These are phyloP conservation scores for Macrotis lagotis DNA, from an alignment of 2,113 vertebrate genomes.

Conservation along the genomic window DNA sequence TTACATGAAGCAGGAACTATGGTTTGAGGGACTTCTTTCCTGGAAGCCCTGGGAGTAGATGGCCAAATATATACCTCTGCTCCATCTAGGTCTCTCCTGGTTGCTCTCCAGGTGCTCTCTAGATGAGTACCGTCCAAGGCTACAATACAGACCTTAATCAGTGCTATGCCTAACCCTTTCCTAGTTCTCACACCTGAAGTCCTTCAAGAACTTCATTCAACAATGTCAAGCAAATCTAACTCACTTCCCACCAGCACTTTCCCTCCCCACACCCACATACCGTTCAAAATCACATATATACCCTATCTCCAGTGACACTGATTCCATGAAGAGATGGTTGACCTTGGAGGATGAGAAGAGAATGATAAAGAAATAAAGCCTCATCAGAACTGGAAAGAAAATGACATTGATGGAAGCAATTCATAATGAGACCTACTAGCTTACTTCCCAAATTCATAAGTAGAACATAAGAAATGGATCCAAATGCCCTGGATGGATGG, in stretches of 20 bases:
- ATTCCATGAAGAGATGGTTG: neutral
- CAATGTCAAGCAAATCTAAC: neutral
- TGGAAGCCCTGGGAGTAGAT: neutral
- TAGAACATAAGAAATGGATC: conserved; percentile 30
- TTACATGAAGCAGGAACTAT: conserved; percentile 9
- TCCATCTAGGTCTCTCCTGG: neutral
- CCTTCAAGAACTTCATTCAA: conserved; percentile 16
- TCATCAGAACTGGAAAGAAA: conserved; percentile 17
- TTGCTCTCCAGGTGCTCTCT: neutral
- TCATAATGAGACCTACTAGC: conserved; percentile 42
- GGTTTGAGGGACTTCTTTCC: neutral
- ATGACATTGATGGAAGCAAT: conserved; percentile 21
- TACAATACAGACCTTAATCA: neutral
- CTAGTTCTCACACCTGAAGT: neutral
- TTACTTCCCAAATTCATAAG: conserved; percentile 48
- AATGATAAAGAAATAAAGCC: conserved; percentile 32
- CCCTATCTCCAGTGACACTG: neutral
- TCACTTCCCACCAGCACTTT: neutral
- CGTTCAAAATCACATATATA: neutral
- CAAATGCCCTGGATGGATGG: conserved; percentile 59
- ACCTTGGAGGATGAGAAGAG: conserved; percentile 9
- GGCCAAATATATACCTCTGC: neutral
- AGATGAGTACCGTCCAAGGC: neutral
- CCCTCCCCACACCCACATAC: accelerated
- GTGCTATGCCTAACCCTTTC: neutral